phyloP scores from a whole-genome alignment of 2,113 vertebrate genomes.

The Gobiocypris rarus region DNA sequence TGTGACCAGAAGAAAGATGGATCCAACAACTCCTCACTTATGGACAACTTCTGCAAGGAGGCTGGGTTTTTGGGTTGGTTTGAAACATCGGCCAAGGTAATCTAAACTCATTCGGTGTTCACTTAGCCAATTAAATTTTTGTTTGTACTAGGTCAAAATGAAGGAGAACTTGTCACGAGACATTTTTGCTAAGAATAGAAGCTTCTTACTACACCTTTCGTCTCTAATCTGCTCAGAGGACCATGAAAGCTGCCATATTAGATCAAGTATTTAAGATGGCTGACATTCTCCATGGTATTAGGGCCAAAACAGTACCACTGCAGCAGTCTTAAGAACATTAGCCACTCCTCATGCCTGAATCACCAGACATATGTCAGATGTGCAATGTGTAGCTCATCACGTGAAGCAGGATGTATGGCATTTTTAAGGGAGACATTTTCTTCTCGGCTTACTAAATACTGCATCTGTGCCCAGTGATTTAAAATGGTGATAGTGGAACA shows the following conservation, averaged over 20 bases:
- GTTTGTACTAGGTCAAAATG: not conserved
- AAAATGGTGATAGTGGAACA: not conserved
- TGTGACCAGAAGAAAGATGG: slow-evolving; percentile 93
- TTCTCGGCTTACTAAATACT: not conserved
- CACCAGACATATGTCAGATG: slow-evolving; percentile 13
- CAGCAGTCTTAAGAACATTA: slow-evolving; percentile 28
- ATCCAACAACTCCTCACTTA: slow-evolving; percentile 76
- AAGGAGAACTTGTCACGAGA: not conserved
- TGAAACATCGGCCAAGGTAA: slow-evolving; percentile 97
- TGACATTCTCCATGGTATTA: slow-evolving; percentile 47
- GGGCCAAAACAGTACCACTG: slow-evolving; percentile 23
- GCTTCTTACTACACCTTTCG: slow-evolving; percentile 14
- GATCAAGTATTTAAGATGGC: slow-evolving; percentile 43
- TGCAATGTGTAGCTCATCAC: not conserved
- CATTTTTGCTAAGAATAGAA: slow-evolving; percentile 29
- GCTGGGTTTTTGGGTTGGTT: slow-evolving; percentile 95
- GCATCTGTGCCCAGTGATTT: not conserved
- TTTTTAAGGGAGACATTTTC: not conserved
- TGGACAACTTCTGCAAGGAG: slow-evolving; percentile 97
- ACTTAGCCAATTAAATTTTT: not conserved
- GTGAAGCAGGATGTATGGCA: not conserved
- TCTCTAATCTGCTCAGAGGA: slow-evolving; percentile 38
- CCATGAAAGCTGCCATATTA: slow-evolving; percentile 44
- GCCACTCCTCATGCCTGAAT: slow-evolving; percentile 24
- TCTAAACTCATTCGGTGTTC: not conserved